A percentile compares a stretch with the other conserved stretches of the same genome.
Conservation (phyloP, 2,888 invertebrate species). For the Phalera bucephala region DNA sequence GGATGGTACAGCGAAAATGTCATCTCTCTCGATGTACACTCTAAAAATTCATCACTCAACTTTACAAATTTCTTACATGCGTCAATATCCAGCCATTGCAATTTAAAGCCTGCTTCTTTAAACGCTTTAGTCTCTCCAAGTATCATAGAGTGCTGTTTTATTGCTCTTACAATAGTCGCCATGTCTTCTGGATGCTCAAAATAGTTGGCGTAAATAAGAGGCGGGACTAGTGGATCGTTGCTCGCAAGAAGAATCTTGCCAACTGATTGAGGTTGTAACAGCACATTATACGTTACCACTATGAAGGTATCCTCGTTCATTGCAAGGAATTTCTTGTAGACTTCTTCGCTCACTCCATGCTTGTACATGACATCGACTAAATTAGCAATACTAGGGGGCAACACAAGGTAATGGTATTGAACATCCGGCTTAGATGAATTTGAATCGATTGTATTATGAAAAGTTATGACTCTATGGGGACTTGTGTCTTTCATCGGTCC, state of each 20-base stretch:
- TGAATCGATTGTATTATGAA: conserved; percentile 56
- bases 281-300: conserved; percentile 77
- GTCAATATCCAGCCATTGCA: conserved; percentile 55
- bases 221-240: conserved; percentile 85
- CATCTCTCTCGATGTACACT: conserved; percentile 49
- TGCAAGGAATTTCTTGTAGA: conserved; percentile 37
- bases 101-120: conserved; percentile 41
- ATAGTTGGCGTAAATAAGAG: conserved; percentile 85
- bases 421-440: conserved; percentile 49
- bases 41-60: conserved; percentile 43
- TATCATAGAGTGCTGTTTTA: conserved; percentile 41
- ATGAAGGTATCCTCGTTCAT: conserved; percentile 47
- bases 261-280: conserved; percentile 86
- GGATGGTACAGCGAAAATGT: conserved; percentile 87
- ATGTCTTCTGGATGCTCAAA: conserved; percentile 81
- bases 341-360: conserved; percentile 46
- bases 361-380: conserved; percentile 43
- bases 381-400: conserved; percentile 44
- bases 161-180: conserved; percentile 41
- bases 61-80: conserved; percentile 46
- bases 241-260: conserved; percentile 87
- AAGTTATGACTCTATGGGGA: conserved; percentile 54
- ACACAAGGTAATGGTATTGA: conserved; percentile 51
- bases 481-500: conserved; percentile 74
- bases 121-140: conserved; percentile 51